Percentiles rank a stretch among this genome's conserved stretches.
phyloP scores from a whole-genome alignment of 1,140 invertebrate species.

The Thaumatotibia leucotreta region DNA sequence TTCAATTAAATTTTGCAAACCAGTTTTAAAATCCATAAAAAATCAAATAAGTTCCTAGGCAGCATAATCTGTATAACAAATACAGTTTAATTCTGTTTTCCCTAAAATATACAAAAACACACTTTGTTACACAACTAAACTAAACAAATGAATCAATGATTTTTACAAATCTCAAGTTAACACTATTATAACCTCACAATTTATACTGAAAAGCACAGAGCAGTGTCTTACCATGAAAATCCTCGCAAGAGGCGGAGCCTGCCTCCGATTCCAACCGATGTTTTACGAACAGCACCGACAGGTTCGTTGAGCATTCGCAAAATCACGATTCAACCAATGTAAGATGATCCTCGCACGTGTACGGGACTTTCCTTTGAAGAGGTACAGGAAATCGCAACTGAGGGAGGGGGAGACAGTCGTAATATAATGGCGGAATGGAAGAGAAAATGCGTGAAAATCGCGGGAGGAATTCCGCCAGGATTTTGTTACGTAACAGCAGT shows the following conservation, averaged over 20 bases:
- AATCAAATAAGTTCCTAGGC: too few relatives aligned
- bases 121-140: neutral
- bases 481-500: constrained; percentile 66
- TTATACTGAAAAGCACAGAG: neutral
- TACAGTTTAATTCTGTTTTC: too few relatives aligned
- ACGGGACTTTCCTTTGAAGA: neutral
- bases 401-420: constrained; percentile 31
- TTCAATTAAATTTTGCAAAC: too few relatives aligned
- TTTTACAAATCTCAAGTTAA: neutral
- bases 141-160: neutral
- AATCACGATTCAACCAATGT: constrained; percentile 28
- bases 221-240: neutral
- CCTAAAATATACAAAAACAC: too few relatives aligned
- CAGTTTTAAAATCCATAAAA: too few relatives aligned
- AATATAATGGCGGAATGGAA: constrained; percentile 23
- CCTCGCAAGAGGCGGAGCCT: constrained; percentile 50
- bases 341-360: constrained; percentile 20
- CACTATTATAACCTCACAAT: neutral
- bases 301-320: constrained; percentile 14
- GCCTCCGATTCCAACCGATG: constrained; percentile 33
- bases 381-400: neutral
- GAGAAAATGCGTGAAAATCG: constrained; percentile 55
- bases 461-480: constrained; percentile 58
- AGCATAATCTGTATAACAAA: too few relatives aligned
- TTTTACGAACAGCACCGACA: constrained; percentile 45